Conservation (phyloP, 1,140 invertebrate genomes). For the Drosophila sp. region DNA sequence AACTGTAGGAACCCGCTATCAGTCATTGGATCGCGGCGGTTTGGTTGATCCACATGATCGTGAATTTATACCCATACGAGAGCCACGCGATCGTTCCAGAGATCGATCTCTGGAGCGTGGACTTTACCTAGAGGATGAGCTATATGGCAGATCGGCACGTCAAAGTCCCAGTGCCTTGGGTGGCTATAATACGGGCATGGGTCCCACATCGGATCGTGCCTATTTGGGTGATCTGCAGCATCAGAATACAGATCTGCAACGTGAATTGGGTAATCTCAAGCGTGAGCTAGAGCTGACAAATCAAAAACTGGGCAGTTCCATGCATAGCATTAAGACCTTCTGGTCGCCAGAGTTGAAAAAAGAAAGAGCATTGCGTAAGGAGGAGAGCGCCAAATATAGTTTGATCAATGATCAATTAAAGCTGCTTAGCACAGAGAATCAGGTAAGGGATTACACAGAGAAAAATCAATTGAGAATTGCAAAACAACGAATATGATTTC, state of each 20-base stretch:
- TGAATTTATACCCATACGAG: constrained; percentile 92
- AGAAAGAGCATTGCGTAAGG: constrained; percentile 97
- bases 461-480: no score
- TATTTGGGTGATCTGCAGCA: constrained; percentile 97
- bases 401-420: constrained; percentile 98
- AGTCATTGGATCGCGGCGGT: constrained; percentile 89
- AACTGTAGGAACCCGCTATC: constrained; percentile 85
- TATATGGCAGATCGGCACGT: constrained; percentile 89
- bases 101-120: constrained; percentile 87
- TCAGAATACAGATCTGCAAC: constrained; percentile 96
- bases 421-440: constrained; percentile 97
- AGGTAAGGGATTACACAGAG: constrained; percentile 87
- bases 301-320: constrained; percentile 98
- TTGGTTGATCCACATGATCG: constrained; percentile 87
- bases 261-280: constrained; percentile 97
- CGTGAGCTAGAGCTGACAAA: constrained; percentile 98
- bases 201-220: constrained; percentile 81
- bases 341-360: constrained; percentile 99
- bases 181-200: constrained; percentile 77
- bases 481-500: no score
- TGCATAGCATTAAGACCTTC: constrained; percentile 99
- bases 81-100: constrained; percentile 87
- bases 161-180: constrained; percentile 87
- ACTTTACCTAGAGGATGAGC: constrained; percentile 89
- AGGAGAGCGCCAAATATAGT: constrained; percentile 98